Conservation (phyloP, 53 echinoderm and acorn worm species). For the Antedon mediterranea region DNA sequence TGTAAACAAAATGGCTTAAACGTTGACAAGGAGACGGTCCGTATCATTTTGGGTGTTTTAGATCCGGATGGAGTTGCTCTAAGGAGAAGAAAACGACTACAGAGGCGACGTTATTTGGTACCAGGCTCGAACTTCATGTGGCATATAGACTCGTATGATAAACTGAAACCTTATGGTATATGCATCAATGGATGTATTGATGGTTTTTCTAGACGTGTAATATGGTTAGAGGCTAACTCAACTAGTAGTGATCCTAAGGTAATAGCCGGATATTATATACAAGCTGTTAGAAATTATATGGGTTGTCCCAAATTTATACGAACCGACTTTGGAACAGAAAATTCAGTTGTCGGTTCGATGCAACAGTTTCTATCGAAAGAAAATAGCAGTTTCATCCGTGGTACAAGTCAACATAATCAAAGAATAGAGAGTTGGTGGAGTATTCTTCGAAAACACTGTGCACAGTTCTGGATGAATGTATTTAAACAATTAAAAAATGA, state of each 20-base stretch:
- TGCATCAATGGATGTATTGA: conserved; percentile 32
- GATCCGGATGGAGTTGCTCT: conserved; percentile 22
- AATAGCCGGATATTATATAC: conserved; percentile 28
- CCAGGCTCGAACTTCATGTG: conserved; percentile 29
- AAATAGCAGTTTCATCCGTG: conserved; percentile 15
- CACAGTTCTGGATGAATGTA: conserved; percentile 38
- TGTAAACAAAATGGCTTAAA: conserved; percentile 19
- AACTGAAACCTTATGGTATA: conserved; percentile 31
- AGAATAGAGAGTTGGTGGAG: conserved; percentile 54
- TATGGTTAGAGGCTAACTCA: conserved; percentile 24
- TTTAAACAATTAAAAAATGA: conserved; percentile 19
- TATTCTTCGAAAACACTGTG: conserved; percentile 27
- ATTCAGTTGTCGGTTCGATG: conserved; percentile 8
- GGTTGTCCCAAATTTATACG: conserved; percentile 24
- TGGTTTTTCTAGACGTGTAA: conserved; percentile 21
- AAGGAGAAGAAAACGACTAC: conserved; percentile 19
- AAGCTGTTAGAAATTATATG: background rate
- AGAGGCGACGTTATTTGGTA: conserved; percentile 13
- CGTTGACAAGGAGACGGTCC: conserved; percentile 13
- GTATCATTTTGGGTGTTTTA: conserved; percentile 8
- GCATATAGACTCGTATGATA: conserved; percentile 34
- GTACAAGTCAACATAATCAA: conserved; percentile 29
- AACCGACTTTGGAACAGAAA: conserved; percentile 21
- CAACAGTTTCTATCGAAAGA: conserved; percentile 22
- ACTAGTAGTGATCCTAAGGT: conserved; percentile 33